Base-by-base conservation (phyloP, 2,888 invertebrate species). In the Caenorhabditis panamensis region DNA sequence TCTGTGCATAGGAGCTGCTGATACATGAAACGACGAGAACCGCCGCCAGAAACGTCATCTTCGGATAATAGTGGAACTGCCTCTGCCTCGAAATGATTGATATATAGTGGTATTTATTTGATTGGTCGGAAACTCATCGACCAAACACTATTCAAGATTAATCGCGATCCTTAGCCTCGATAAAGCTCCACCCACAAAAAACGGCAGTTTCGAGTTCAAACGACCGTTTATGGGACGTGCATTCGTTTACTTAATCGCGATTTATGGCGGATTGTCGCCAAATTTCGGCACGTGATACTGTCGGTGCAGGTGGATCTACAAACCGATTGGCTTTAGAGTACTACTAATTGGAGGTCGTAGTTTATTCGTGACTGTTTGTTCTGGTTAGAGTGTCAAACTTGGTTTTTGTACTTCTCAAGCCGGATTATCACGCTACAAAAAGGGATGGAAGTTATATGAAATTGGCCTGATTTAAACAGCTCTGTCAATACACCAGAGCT, bases 71-170 rank as follows among this genome's bases (percentile, higher is more conserved):
- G 54, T n/a, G 28, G 61, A 61, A 9, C 31, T 26, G 24, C n/a
- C n/a, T 16, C 31, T 26, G 24, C n/a, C n/a, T 22, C 41, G 11
- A 26, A 28, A 54, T 22, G 26, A 59, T 49, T 18, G 49, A 64
- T 66, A 75, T 75, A 47, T 51, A 24, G 66, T 28, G 56, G 49
- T 41, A 37, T 66, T 64, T 75, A 53, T 51, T 37, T 63, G 26
- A 37, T 41, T 44, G 75, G 44, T 49, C 63, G 24, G 37, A 51
- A n/a, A 61, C 1, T 22, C 37, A 3, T 51, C 44, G 73, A 73
- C 51, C 66, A 75, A 66, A 66, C 66, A 66, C 75, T 75, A 75
- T 75, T 75, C 66, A 66, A 75, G 75, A 66, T 75, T 66, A 67
- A 66, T 16, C 22, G 44, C 51, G 59, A 75, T 51, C 75, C 66